A percentile compares a stretch with the other conserved stretches of the same genome.
phyloP scores from a whole-genome alignment of 2,888 invertebrate genomes.

The Sicus ferrugineus region DNA sequence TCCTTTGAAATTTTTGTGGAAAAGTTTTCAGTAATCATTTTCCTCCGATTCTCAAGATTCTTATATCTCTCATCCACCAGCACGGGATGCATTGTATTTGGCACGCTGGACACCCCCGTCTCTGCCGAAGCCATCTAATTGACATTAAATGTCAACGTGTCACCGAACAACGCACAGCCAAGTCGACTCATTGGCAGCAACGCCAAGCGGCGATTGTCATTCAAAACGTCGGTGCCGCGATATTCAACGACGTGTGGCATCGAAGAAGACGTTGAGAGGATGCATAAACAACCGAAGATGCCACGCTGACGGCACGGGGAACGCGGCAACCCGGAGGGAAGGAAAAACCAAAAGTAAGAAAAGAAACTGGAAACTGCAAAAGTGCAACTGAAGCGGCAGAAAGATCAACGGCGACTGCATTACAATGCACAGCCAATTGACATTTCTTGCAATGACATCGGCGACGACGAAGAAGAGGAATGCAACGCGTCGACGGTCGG shows the following conservation, averaged over 20 bases:
- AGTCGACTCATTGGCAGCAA: not conserved
- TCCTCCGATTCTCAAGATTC: no score
- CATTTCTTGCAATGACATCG: conserved; percentile 13
- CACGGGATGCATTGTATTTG: not conserved
- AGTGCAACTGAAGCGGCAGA: not conserved
- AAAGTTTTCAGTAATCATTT: no score
- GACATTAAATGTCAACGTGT: conserved; percentile 47
- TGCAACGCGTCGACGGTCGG: not conserved
- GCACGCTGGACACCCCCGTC: not conserved
- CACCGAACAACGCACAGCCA: conserved; percentile 35
- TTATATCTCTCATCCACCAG: not conserved
- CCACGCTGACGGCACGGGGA: not conserved
- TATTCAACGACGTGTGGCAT: not conserved
- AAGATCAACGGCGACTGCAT: conserved; percentile 20
- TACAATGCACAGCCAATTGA: conserved; percentile 27
- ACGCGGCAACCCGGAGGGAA: not conserved
- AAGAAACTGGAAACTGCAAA: not conserved
- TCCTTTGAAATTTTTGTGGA: no score
- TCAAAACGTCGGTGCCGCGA: no score
- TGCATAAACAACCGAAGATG: not conserved
- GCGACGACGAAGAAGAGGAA: not conserved
- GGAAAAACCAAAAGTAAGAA: conserved; percentile 1
- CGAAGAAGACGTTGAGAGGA: not conserved
- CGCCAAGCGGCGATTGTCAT: conserved; percentile 50
- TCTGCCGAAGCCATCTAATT: conserved; percentile 38